Conservation (phyloP, 2,888 invertebrate species). For the Crepidodera aurea region DNA sequence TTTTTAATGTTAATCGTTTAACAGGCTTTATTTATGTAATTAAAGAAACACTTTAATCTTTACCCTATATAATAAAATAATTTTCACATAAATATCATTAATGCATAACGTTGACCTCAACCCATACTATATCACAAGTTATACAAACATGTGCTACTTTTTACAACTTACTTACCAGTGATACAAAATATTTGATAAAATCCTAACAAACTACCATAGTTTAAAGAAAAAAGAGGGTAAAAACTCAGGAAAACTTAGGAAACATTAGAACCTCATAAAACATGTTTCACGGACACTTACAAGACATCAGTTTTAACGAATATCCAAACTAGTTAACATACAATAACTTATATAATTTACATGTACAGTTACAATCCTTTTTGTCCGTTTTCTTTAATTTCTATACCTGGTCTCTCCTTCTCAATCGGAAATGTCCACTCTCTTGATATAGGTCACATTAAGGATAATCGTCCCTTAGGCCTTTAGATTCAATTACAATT, state of each 20-base stretch:
- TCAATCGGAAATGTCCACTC: slow-evolving; percentile 58
- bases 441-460: slow-evolving; percentile 57
- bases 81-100: too few species aligned
- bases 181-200: neutral
- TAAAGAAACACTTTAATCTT: too few species aligned
- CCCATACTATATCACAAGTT: too few species aligned
- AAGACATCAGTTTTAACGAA: slow-evolving; percentile 43
- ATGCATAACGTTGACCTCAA: too few species aligned
- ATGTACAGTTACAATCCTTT: slow-evolving; percentile 44
- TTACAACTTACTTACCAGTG: too few species aligned
- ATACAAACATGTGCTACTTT: too few species aligned
- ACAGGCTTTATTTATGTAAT: too few species aligned
- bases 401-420: slow-evolving; percentile 43
- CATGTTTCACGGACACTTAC: slow-evolving; percentile 24
- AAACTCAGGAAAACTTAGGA: slow-evolving; percentile 29
- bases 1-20: too few species aligned
- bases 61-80: too few species aligned
- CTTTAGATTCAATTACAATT: slow-evolving; percentile 53
- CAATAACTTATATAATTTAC: slow-evolving; percentile 53
- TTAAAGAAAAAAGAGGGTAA: neutral
- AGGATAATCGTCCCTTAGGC: slow-evolving; percentile 44
- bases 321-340: slow-evolving; percentile 43
- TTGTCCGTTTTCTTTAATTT: slow-evolving; percentile 46
- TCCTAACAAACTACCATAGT: neutral
- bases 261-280: slow-evolving; percentile 30